phyloP scores from a whole-genome alignment of 2,888 invertebrate genomes.

The Sphinx pinastri region DNA sequence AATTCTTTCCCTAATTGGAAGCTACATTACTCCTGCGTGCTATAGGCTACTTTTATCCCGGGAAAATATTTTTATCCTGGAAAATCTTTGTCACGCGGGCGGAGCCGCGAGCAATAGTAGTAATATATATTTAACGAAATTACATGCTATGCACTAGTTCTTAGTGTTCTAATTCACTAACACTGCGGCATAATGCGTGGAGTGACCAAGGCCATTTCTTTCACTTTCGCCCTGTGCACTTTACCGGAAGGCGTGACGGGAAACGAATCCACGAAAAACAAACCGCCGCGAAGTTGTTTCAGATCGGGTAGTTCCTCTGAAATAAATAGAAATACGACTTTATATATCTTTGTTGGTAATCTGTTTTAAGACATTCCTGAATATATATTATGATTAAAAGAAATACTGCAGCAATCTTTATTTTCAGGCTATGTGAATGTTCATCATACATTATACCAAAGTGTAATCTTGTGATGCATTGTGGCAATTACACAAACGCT shows the following conservation, averaged over 20 bases:
- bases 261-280: conserved; percentile 53
- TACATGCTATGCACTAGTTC: not conserved
- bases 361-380: not conserved
- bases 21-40: too few species aligned
- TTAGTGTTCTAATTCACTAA: not conserved
- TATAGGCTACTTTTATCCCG: too few species aligned
- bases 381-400: not conserved
- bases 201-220: conserved; percentile 47
- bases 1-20: too few species aligned
- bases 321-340: conserved; percentile 30
- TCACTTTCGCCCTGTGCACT: conserved; percentile 50
- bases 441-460: too few species aligned
- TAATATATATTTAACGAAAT: too few species aligned
- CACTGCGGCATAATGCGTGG: conserved; percentile 38
- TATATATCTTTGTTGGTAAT: not conserved
- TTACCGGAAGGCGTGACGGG: conserved; percentile 56
- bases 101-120: too few species aligned
- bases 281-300: conserved; percentile 49
- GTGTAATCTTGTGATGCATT: too few species aligned
- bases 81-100: too few species aligned
- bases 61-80: too few species aligned
- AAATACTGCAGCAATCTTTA: too few species aligned
- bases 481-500: too few species aligned
- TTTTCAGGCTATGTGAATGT: too few species aligned
- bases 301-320: conserved; percentile 49